Conservation (phyloP, 2,888 invertebrate genomes). For the Resseliella maxima region DNA sequence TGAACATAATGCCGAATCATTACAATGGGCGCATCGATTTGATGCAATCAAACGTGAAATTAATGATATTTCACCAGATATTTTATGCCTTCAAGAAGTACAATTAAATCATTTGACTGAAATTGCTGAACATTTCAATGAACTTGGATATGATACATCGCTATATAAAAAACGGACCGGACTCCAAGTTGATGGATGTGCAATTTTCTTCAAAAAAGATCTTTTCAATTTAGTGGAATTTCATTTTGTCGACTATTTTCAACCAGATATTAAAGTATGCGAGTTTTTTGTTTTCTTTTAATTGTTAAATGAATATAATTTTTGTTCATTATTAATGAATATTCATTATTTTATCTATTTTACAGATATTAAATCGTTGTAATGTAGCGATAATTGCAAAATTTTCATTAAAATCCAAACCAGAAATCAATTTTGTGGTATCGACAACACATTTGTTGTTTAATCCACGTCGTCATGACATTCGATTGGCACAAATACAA, state of each 20-base stretch:
- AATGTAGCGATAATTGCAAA: constrained; percentile 88
- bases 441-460: constrained; percentile 95
- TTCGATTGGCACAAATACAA: constrained; percentile 88
- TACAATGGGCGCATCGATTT: constrained; percentile 79
- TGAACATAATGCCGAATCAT: constrained; percentile 69
- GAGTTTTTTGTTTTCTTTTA: neutral
- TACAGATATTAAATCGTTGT: constrained; percentile 78
- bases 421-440: constrained; percentile 74
- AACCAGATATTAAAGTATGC: constrained; percentile 62
- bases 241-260: constrained; percentile 77
- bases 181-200: constrained; percentile 82
- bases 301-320: neutral
- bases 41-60: constrained; percentile 69
- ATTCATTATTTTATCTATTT: neutral
- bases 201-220: constrained; percentile 81
- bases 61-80: constrained; percentile 68
- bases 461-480: constrained; percentile 89
- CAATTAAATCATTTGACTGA: constrained; percentile 68
- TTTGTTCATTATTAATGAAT: neutral
- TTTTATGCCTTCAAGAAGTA: constrained; percentile 83
- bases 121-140: neutral
- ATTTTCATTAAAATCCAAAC: constrained; percentile 71
- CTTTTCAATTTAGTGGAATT: constrained; percentile 76
- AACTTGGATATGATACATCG: constrained; percentile 68
- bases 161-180: constrained; percentile 84